Conservation (phyloP, 2,797 vertebrate species). For the Gadopsis marmoratus region DNA sequence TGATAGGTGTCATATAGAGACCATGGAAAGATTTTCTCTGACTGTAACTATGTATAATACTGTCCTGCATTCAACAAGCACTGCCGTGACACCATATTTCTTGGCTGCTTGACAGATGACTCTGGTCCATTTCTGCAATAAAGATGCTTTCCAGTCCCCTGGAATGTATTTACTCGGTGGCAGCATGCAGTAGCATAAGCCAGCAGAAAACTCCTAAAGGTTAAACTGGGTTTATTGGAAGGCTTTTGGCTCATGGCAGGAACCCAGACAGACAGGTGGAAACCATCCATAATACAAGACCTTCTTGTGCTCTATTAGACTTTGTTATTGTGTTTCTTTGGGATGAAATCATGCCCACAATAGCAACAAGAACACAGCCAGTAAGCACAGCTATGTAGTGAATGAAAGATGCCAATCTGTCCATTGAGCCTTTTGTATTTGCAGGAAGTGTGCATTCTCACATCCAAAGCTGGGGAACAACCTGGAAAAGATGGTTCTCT, state of each 20-base stretch:
- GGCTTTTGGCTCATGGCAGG: not conserved
- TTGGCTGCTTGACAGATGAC: slow-evolving; percentile 19
- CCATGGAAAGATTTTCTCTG: not conserved
- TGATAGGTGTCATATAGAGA: slow-evolving; percentile 5
- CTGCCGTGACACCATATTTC: slow-evolving; percentile 3
- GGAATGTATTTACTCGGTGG: slow-evolving; percentile 12
- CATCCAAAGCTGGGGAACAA: not conserved
- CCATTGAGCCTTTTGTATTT: not conserved
- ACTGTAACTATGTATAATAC: slow-evolving; percentile 10
- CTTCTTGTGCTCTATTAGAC: not conserved
- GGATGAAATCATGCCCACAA: slow-evolving; percentile 1
- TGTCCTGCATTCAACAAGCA: slow-evolving; percentile 1
- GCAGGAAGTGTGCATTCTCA: not conserved
- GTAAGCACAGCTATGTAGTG: not conserved
- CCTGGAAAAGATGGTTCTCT: not conserved
- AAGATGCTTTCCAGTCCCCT: slow-evolving; percentile 2
- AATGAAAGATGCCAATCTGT: slow-evolving; percentile 5
- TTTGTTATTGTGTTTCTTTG: slow-evolving; percentile 8
- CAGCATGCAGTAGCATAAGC: not conserved
- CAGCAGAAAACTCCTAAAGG: not conserved
- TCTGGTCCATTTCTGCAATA: slow-evolving; percentile 13
- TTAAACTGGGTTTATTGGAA: slow-evolving; percentile 1
- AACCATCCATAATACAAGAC: slow-evolving; percentile 1
- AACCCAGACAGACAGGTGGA: not conserved
- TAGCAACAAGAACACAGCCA: not conserved